Evolutionary conservation across 2,797 vertebrate species (phyloP), one percentile per base, ranked within the genome.

Genomic region (Trichosurus vulpecula): DNA sequence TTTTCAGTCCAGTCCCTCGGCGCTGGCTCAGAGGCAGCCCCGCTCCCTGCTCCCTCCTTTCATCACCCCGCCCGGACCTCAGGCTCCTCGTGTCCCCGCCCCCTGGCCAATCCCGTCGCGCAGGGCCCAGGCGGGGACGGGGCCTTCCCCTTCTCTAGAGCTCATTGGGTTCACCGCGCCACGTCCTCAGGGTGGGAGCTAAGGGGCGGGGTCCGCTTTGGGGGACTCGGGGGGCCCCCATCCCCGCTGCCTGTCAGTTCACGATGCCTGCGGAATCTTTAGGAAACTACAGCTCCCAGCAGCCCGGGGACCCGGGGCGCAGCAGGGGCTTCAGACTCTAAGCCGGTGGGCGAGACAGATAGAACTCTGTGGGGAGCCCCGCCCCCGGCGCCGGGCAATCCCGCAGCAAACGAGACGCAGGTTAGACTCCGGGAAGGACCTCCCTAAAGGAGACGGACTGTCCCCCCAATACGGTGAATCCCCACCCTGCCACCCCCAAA

Each of bases 131-230:
- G 1, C 0, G 35, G 58, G 97, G 30, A 96, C 95, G 96, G 95
- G 22, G 92, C 74, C 81, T 0, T 4, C 0, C 12, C 89, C 6
- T n/a, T 4, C 27, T 5, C 0, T 0, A 52, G 55, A 0, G 2
- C 55, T 54, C 53, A 0, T 41, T n/a, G 2, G 52, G 10, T 6
- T 13, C 52, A 54, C 94, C 90, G 92, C 96, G 98, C 98, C 98
- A 98, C 98, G 98, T 98, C 97, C 97, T 92, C 97, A 98, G 74
- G 74, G 55, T 6, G 52, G 52, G 90, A 35, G 90, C 29, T 6
- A 30, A 54, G 90, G 27, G 95, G 35, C 25, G 1, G 0, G 16
- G 81, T 30, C 9, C 2, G 0, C 31, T 52, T 0, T 2, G 57
- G 95, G 56, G 22, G 22, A 6, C 16, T 19, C 16, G 22, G 54